Evolutionary conservation across 2,113 vertebrate genomes (phyloP), one percentile per base, ranked within the genome.

Genomic region (Diadophis punctatus): DNA sequence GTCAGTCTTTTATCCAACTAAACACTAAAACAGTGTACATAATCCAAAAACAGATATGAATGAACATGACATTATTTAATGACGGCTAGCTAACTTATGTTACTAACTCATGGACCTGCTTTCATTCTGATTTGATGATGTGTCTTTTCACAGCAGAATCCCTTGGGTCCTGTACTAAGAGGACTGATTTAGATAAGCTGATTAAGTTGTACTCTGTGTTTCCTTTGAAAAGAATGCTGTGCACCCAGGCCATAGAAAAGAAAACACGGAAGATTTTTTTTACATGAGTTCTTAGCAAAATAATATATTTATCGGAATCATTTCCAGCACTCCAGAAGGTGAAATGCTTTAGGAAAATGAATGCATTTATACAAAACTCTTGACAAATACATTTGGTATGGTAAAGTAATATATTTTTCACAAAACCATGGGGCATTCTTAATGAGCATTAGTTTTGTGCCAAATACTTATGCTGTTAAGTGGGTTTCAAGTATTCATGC

Each of bases 401-500:
- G 46, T 49, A 94, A 95, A 96, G 43, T 3, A 86, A 94, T 96
- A 88, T 34, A 60, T 27, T 93, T 93, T 95, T 53, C 94, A 89
- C 48, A 90, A 89, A 90, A 55, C 93, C 96, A 90, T 86, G 87
- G 94, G 92, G 80, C 92, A 60, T 88, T 23, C 92, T 94, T 60
- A 91, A 34, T 48, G 48, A 91, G 84, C 90, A 90, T 90, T 93
- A 93, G 74, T 94, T 96, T 91, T 94, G 51, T 92, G 90, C 91
- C 95, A 91, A n/a, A 55, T 94, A 87, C 94, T 95, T 96, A 90
- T 94, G 48, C 94, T 63, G 93, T 90, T 95, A 93, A 95, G 95
- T 87, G 60, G 85, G 14, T 94, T 96, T 97, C 96, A 94, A 95
- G 94, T 96, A 96, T n/a, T 93, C 94, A 92, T 94, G 90, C 87